Base-by-base conservation (phyloP, 2,888 invertebrate genomes). In the Calliphora vomitoria region DNA sequence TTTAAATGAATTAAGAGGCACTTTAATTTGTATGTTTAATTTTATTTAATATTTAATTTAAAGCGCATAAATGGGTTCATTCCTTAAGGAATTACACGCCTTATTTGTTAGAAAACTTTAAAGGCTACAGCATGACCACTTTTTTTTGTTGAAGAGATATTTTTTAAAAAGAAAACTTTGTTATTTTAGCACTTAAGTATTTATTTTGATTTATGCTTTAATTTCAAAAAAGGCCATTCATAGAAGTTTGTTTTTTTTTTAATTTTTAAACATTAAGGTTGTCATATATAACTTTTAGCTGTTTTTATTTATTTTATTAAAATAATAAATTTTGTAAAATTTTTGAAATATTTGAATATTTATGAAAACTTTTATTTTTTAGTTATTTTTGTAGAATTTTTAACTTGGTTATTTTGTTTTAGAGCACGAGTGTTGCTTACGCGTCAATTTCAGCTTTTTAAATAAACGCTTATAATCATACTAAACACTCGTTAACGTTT, bases 391-490 rank as follows among this genome's bases (percentile, higher is more conserved):
- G 18, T 15, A 25, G 44, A 76, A 47, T 60, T 68, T 47, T 78
- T 15, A 18, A 20, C 10, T 62, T 78, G n/a, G 13, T 71, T 62
- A 38, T 50, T 68, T 55, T 47, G 31, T 71, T 83, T 69, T 35
- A 64, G 85, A 84, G 84, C 83, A 79, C 85, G 82, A 72, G 79
- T 86, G 90, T 84, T 89, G 90, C 87, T 89, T 88, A 87, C 89
- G 88, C 89, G 87, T 88, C 89, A 85, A 88, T 87, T 89, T 82
- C 89, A 89, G 88, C 87, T 89, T 87, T 82, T 88, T 87, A 88
- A 90, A 90, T 90, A 90, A 90, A 89, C 88, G 85, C 84, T 86
- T 86, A 62, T 83, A 86, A 78, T 80, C 82, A 83, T 81, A 87
- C 83, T 88, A 71, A 86, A 75, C 86, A 78, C 76, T 86, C 62